Conservation (phyloP, 2,888 invertebrate genomes). For the Rambutsinella grinnellia region DNA sequence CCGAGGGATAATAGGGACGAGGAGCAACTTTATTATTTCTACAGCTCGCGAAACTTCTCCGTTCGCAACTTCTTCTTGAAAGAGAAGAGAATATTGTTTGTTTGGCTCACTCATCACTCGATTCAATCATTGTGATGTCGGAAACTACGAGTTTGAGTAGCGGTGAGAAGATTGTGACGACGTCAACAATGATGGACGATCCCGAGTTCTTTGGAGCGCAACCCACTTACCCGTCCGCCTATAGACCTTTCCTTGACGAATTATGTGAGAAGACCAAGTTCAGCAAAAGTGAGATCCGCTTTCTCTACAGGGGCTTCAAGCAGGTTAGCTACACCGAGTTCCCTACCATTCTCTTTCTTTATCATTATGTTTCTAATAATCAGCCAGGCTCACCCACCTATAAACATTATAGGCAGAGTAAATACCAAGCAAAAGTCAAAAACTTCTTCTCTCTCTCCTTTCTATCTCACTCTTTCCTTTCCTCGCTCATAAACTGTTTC, state of each 20-base stretch:
- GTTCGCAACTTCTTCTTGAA: neutral
- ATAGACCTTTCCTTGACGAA: slow-evolving; percentile 78
- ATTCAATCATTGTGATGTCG: slow-evolving; percentile 62
- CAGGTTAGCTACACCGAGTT: slow-evolving; percentile 74
- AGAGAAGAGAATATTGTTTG: neutral
- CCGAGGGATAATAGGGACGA: neutral
- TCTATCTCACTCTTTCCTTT: neutral
- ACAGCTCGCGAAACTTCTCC: neutral
- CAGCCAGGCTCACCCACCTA: too few species aligned
- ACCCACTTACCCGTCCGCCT: slow-evolving; percentile 66
- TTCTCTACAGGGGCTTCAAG: slow-evolving; percentile 98
- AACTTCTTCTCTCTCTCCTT: neutral
- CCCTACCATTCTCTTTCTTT: neutral
- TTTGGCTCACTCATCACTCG: slow-evolving; percentile 13
- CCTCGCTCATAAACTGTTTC: neutral
- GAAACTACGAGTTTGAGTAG: slow-evolving; percentile 67
- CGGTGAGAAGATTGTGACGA: slow-evolving; percentile 66
- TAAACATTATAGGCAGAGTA: too few species aligned
- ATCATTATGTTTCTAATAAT: too few species aligned
- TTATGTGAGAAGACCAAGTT: slow-evolving; percentile 94
- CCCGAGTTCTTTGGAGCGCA: slow-evolving; percentile 65
- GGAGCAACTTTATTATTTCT: neutral
- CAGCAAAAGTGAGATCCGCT: slow-evolving; percentile 93
- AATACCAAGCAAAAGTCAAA: too few species aligned
- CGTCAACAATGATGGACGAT: slow-evolving; percentile 66